These are phyloP conservation scores for Poeciliopsis occidentalis DNA, from an alignment of 2,113 vertebrate species.

Conservation along the genomic window DNA sequence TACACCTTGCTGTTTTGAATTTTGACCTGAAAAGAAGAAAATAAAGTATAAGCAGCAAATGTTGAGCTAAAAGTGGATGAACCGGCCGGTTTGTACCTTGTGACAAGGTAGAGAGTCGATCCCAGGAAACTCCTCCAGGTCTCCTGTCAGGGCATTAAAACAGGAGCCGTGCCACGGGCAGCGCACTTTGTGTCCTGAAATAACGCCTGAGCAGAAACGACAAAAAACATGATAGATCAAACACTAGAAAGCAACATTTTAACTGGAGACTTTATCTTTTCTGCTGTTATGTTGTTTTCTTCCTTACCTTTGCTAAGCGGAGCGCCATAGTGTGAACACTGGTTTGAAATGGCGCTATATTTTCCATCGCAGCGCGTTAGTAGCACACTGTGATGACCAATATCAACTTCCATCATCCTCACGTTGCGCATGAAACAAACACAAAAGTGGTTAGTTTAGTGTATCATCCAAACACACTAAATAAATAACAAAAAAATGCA, in stretches of 20 bases:
- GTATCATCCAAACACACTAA: not conserved
- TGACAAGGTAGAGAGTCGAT: slow-evolving; percentile 82
- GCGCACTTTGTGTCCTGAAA: slow-evolving; percentile 80
- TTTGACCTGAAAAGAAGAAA: slow-evolving; percentile 77
- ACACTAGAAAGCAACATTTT: not conserved
- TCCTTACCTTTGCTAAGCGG: slow-evolving; percentile 84
- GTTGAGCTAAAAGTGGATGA: not conserved
- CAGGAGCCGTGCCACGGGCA: slow-evolving; percentile 88
- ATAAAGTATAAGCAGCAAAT: not conserved
- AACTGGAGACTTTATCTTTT: not conserved
- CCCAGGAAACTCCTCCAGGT: slow-evolving; percentile 86
- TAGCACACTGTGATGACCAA: slow-evolving; percentile 79
- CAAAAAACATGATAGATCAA: not conserved
- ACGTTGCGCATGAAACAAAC: slow-evolving; percentile 23
- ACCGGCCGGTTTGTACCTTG: slow-evolving; percentile 61
- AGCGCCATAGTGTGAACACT: slow-evolving; percentile 84
- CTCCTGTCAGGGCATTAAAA: slow-evolving; percentile 83
- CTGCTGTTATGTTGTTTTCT: not conserved
- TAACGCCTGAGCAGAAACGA: slow-evolving; percentile 73
- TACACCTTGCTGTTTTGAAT: slow-evolving; percentile 82
- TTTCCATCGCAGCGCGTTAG: slow-evolving; percentile 75
- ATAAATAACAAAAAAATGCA: too few relatives aligned
- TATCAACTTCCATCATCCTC: slow-evolving; percentile 85
- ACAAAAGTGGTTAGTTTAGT: not conserved
- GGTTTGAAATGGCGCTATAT: slow-evolving; percentile 82